phyloP scores from a whole-genome alignment of 2,888 invertebrate species.

The Oligia strigilis region DNA sequence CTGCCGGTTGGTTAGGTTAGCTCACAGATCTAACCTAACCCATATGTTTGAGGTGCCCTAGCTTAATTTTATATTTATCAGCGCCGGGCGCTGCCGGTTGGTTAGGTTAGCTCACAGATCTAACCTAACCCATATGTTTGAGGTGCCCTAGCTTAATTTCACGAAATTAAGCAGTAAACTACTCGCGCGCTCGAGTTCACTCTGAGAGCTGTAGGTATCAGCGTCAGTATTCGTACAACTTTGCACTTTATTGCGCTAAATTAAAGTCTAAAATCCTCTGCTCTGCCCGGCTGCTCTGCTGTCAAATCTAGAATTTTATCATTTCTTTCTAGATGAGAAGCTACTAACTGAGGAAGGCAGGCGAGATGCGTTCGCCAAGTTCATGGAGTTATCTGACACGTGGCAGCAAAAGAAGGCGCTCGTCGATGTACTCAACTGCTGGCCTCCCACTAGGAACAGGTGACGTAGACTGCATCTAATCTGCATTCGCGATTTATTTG shows the following conservation, averaged over 20 bases:
- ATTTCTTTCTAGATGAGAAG: constrained; percentile 72
- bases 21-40: no score
- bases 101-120: no score
- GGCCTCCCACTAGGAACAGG: constrained; percentile 78
- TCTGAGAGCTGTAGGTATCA: background rate
- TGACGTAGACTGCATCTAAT: constrained; percentile 37
- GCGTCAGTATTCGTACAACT: background rate
- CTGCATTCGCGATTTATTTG: no score
- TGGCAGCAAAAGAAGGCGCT: constrained; percentile 82
- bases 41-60: no score
- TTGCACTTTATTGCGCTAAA: background rate
- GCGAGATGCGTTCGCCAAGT: constrained; percentile 72
- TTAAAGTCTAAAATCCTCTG: background rate
- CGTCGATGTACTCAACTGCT: constrained; percentile 83
- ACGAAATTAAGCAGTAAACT: background rate
- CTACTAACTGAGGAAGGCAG: constrained; percentile 76
- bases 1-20: no score
- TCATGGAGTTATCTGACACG: constrained; percentile 70
- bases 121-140: no score
- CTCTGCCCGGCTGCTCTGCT: background rate
- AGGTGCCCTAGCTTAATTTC: no score
- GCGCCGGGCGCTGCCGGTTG: no score
- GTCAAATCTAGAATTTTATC: background rate
- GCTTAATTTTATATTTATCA: no score
- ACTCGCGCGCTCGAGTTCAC: no score